phyloP scores from a whole-genome alignment of 2,113 vertebrate species.

The Eidolon helvum region DNA sequence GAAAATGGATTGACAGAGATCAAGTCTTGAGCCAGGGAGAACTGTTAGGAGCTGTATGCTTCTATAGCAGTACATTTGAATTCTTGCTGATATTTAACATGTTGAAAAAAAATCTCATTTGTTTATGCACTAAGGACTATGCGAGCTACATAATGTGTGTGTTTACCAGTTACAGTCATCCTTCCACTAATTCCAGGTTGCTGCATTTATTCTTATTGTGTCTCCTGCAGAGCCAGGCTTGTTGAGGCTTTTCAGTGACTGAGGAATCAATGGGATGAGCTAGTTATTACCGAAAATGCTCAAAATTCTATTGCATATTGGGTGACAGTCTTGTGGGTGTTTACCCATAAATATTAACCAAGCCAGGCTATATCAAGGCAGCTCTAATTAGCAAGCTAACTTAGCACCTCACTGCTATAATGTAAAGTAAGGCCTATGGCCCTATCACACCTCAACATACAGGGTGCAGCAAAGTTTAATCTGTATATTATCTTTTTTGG shows the following conservation, averaged over 20 bases:
- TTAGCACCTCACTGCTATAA: neutral
- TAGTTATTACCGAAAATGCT: neutral
- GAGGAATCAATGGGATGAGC: neutral
- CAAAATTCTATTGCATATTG: neutral
- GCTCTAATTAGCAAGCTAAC: neutral
- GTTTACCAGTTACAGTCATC: neutral
- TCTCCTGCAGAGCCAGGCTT: neutral
- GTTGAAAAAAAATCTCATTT: neutral
- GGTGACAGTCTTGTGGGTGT: neutral
- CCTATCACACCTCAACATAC: neutral
- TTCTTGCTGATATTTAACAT: neutral
- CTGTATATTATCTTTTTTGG: neutral
- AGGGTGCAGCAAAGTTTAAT: neutral
- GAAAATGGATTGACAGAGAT: neutral
- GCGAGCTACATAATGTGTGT: neutral
- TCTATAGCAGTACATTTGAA: neutral
- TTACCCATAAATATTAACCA: neutral
- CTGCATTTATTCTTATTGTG: neutral
- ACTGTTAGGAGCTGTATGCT: neutral
- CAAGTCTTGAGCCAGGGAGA: neutral
- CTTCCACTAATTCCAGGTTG: neutral
- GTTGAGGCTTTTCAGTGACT: neutral
- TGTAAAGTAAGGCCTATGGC: neutral
- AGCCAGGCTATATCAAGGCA: neutral
- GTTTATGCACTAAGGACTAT: neutral